phyloP scores from a whole-genome alignment of 2,113 vertebrate genomes.

The Glaucidium brasilianum region DNA sequence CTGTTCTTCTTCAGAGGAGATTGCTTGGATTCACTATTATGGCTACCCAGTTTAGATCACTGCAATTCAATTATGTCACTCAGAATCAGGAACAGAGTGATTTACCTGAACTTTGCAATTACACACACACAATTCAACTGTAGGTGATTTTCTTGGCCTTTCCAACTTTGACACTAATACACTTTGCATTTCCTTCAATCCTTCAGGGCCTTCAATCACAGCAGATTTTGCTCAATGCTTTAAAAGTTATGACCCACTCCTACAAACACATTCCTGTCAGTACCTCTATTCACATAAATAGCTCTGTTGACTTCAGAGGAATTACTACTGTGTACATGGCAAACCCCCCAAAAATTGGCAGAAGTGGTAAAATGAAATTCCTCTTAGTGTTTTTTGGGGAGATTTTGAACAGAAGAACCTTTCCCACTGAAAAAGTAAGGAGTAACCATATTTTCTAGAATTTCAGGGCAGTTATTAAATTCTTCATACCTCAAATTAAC shows the following conservation, averaged over 20 bases:
- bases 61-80: conserved; percentile 42
- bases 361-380: background rate
- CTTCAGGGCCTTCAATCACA: background rate
- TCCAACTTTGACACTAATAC: conserved; percentile 46
- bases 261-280: background rate
- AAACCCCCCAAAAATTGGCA: background rate
- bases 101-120: conserved; percentile 57
- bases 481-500: background rate
- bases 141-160: conserved; percentile 46
- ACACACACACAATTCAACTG: conserved; percentile 21
- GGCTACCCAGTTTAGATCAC: conserved; percentile 1
- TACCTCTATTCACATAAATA: background rate
- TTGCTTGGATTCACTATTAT: background rate
- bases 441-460: background rate
- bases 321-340: background rate
- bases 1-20: background rate
- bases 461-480: background rate
- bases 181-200: conserved; percentile 39
- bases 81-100: conserved; percentile 16
- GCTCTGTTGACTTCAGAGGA: background rate
- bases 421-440: background rate
- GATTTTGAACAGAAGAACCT: background rate
- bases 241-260: conserved; percentile 11
- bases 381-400: background rate
- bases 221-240: background rate